Evolutionary conservation across 1,140 invertebrate genomes (phyloP), one percentile per base, ranked within the genome.

Genomic region (Drosophila hydei): DNA sequence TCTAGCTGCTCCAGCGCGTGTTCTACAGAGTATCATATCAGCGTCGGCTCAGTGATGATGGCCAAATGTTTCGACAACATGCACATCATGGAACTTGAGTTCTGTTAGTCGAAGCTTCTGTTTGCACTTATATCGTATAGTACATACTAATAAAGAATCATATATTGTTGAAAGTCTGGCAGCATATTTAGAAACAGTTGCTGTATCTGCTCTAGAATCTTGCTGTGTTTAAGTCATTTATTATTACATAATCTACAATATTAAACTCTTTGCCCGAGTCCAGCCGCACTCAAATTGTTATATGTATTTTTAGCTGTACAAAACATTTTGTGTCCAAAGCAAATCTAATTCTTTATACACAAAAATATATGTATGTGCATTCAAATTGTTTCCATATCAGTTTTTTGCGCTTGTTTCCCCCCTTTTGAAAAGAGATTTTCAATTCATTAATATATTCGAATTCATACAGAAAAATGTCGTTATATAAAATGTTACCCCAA

Each of bases 1-100:
- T 30, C 3, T 23, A 23, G 7, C 52, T 55, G 33, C n/a, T 11
- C 19, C 33, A 77, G 69, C 62, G 75, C 70, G 75, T 77, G 52
- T 51, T 58, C 30, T 68, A 78, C 61, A 73, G 51, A 78, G 71
- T 77, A 42, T 55, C 48, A 42, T 33, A 52, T 63, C 12, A 48
- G 12, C 21, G 21, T 45, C 19, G 43, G 8, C 5, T 12, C 16
- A 21, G 18, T 45, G 19, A 21, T 21, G 43, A 45, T 3, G 43
- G 12, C 30, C 33, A 30, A 38, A 4, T 45, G 40, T 2, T 7
- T 16, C 5, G 14, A 16, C 38, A 42, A 42, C 14, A 42, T 16
- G 30, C 30, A 38, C 12, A 11, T 38, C 36, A 14, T n/a, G n/a
- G 12, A 9, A 40, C n/a, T n/a, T n/a, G n/a, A n/a, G n/a, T n/a